Percentiles rank a stretch among this genome's conserved stretches.
phyloP scores from a whole-genome alignment of 92 coral and sea anemone species.

The Diadumene lineata region DNA sequence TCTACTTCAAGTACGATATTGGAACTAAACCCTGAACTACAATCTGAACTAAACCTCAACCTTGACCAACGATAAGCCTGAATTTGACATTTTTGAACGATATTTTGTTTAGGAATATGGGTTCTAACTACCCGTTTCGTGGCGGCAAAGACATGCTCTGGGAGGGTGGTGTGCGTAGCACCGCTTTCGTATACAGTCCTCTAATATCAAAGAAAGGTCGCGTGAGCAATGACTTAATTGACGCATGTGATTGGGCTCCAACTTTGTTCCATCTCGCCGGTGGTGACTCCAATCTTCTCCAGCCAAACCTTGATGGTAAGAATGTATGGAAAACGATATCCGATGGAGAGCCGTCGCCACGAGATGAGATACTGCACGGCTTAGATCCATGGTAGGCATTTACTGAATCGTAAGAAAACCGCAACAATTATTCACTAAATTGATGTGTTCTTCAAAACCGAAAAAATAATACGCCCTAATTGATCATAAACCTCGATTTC shows the following conservation, averaged over 20 bases:
- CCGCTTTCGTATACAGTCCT: slow-evolving; percentile 84
- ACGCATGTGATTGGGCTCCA: slow-evolving; percentile 95
- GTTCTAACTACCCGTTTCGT: slow-evolving; percentile 93
- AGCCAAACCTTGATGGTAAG: slow-evolving; percentile 75
- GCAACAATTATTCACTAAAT: neutral
- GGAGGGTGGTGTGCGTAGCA: slow-evolving; percentile 96
- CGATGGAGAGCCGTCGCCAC: slow-evolving; percentile 68
- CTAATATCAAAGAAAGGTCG: slow-evolving; percentile 75
- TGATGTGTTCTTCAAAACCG: neutral
- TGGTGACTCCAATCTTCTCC: slow-evolving; percentile 64
- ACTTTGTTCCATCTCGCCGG: slow-evolving; percentile 88
- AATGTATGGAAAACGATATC: slow-evolving; percentile 96
- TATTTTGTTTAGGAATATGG: slow-evolving; percentile 99
- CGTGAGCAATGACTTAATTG: slow-evolving; percentile 87
- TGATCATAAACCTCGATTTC: no score
- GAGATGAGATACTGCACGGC: slow-evolving; percentile 91
- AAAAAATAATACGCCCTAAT: no score
- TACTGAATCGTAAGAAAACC: no score
- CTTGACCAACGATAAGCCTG: no score
- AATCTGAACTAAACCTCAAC: no score
- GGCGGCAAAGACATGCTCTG: slow-evolving; percentile 95
- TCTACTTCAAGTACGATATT: no score
- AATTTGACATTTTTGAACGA: slow-evolving; percentile 2
- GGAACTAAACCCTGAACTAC: no score
- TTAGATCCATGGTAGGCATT: slow-evolving; percentile 77